Base-by-base conservation (phyloP, 2,113 vertebrate genomes). In the Xiphophorus maculatus region DNA sequence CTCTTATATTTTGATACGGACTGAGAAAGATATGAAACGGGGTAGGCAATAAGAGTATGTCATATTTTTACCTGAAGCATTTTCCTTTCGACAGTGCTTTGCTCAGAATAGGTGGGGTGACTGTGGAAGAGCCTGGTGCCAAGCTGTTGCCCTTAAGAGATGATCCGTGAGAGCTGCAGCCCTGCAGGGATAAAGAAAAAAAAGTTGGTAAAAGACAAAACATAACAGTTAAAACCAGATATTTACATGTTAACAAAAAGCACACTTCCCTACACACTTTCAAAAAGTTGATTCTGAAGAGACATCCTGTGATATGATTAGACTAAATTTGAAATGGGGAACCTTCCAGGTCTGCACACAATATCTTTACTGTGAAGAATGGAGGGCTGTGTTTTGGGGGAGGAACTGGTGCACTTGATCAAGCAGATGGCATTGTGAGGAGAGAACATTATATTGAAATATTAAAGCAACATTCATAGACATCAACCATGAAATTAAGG, bases 11-110 rank as follows among this genome's bases (percentile, higher is more conserved):
- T 78, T 37, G 48, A 63, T 51, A 40, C 33, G 19, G 60, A 66
- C 74, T 54, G 66, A 73, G 77, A 68, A n/a, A 81, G 73, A 82
- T 76, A 83, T 74, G 75, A 69, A 77, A 83, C 66, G n/a, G 70
- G 64, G 77, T 72, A 32, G 60, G 69, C 75, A 85, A 86, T 83
- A 61, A 85, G 67, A 73, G 33, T 63, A 70, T 69, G 62, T 66
- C 69, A 48, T 67, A 61, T 73, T 65, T 66, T 83, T 86, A 94
- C 93, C 94, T 95, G 92, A 92, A 93, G 88, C 87, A 91, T 89
- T 94, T 95, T 71, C 87, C 92, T 83, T 88, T 90, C 29, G 92
- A 87, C 76, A 89, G 87, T 2, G 80, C 87, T 88, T 89, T 93
- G 90, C 83, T 85, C 80, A 92, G 90, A 66, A 88, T 58, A 35